Conservation (phyloP, 2,797 vertebrate genomes). For the Carapus acus region DNA sequence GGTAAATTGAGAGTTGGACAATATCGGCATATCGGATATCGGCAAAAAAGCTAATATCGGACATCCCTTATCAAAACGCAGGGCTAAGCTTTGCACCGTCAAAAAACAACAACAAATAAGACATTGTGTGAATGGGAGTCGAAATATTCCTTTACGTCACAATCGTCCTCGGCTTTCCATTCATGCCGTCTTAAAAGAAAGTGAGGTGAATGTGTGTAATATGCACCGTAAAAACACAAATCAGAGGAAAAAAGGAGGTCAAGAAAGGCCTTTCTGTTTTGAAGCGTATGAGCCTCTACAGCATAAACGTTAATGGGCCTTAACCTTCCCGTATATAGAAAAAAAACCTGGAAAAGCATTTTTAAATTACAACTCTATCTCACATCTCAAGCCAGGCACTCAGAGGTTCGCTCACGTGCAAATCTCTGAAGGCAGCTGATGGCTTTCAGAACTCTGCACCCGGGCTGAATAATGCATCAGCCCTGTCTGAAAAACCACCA, state of each 20-base stretch:
- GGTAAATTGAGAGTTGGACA: too few relatives aligned
- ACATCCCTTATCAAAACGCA: neutral
- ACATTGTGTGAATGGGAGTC: neutral
- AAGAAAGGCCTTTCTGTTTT: too few relatives aligned
- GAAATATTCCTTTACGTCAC: neutral
- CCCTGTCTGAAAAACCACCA: constrained; percentile 24
- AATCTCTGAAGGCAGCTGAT: constrained; percentile 10
- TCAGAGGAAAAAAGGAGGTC: too few relatives aligned
- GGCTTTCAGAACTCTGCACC: constrained; percentile 8
- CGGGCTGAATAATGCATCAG: constrained; percentile 29
- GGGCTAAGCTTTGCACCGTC: neutral
- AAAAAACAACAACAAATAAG: neutral
- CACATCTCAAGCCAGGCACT: constrained; percentile 4
- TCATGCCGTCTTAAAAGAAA: neutral
- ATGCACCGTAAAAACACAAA: neutral
- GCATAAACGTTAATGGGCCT: too few relatives aligned
- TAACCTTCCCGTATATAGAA: too few relatives aligned
- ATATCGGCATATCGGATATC: too few relatives aligned
- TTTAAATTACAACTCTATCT: too few relatives aligned
- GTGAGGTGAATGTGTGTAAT: neutral
- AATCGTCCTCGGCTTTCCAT: neutral
- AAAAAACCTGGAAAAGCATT: too few relatives aligned
- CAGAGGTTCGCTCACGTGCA: constrained; percentile 11
- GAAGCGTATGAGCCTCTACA: too few relatives aligned
- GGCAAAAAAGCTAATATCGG: neutral